Base-by-base conservation (phyloP, 2,113 vertebrate genomes). In the Chloropsis hardwickii region DNA sequence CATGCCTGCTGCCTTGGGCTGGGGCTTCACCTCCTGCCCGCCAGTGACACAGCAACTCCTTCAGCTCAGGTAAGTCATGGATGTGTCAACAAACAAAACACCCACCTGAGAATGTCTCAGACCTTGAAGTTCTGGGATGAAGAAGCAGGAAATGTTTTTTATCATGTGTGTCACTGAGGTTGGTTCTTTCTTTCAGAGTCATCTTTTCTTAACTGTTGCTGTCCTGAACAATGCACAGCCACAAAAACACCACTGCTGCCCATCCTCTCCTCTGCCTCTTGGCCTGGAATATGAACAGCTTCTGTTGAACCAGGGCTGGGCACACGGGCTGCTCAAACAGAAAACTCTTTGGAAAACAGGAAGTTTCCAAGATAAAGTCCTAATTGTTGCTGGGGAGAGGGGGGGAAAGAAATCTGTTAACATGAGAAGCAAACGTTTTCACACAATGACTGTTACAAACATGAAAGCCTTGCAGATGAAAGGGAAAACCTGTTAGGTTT, bases 301-400 rank as follows among this genome's bases (percentile, higher is more conserved):
- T 82, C 79, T 95, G 66, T 92, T 85, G 74, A 92, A 56, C 5
- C 5, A 45, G 48, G 65, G 35, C 61, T 85, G 51, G 65, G 79
- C 53, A 92, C 44, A 44, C 0, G 0, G 23, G 29, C 48, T 85
- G 42, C 79, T 76, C 37, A 79, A 58, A 86, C 57, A 84, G 28
- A 83, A 79, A 81, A 62, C 19, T 48, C 44, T 47, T 24, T 23
- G 42, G 70, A 60, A 95, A 96, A 93, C 66, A 88, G 81, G 78
- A 90, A 93, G 48, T 76, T 91, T 96, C 78, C 28, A 29, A 94
- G 79, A 85, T 48, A 57, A 95, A 82, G 45, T 45, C 45, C 42
- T 82, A 53, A 78, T 39, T 86, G 44, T 51, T 83, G 17, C 13
- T 76, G 25, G 33, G 16, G n/a, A n/a, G n/a, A n/a, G n/a, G 12